Evolutionary conservation across 2,113 vertebrate genomes (phyloP), one percentile per base, ranked within the genome.

Genomic region (Calonectris borealis): DNA sequence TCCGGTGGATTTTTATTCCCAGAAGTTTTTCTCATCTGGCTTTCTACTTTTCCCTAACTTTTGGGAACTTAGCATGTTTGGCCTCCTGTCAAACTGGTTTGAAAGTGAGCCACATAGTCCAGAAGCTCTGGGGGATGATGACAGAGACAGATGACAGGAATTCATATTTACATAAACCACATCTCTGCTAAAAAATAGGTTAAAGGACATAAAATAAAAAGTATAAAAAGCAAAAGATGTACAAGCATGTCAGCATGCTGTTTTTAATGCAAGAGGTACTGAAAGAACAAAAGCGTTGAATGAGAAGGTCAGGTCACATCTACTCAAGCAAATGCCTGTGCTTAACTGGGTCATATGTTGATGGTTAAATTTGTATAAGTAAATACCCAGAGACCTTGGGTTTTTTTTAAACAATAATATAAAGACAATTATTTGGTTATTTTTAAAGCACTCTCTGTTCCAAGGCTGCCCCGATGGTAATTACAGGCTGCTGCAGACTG

Each of bases 61-160:
- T 96, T 94, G 92, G 82, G 96, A 96, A 96, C 32, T 91, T 93
- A 72, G 25, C 40, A 61, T 55, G n/a, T 87, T 93, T 97, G 96
- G 90, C 90, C 54, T 90, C 87, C 54, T 73, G 70, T 91, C 94
- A 97, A 96, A 52, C 24, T 32, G 49, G 31, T 69, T 94, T 94
- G 90, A 94, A 76, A 69, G 25, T 61, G 57, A 95, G 90, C 94
- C 87, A 91, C 25, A 83, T 82, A 92, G 87, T 83, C 82, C 92
- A 91, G 79, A 96, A 96, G 62, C 75, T 90, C 92, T 77, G 36
- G 82, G 71, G 54, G 25, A 86, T 86, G 78, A 83, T 85, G 77
- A 84, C 46, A 92, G 82, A 76, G 75, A 83, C 62, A 84, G 29
- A 96, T 89, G 91, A 85, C 70, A 91, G 64, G 75, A 95, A 94